These are phyloP conservation scores for Mastomys natalensis DNA, from an alignment of 2,113 vertebrate species.

Conservation along the genomic window DNA sequence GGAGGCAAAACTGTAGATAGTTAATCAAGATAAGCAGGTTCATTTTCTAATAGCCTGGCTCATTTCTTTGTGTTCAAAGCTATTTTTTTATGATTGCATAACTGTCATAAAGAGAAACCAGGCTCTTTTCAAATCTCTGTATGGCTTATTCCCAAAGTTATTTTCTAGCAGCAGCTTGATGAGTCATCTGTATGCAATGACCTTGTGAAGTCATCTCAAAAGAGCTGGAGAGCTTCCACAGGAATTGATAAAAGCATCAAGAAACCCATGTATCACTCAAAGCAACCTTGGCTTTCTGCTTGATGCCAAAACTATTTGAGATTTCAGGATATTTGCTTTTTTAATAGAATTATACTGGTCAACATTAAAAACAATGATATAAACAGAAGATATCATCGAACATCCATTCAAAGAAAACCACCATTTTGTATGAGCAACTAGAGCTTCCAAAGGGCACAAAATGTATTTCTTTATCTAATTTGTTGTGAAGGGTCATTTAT, in stretches of 20 bases:
- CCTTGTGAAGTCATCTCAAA: constrained; percentile 36
- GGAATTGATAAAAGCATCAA: constrained; percentile 62
- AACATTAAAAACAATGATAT: constrained; percentile 38
- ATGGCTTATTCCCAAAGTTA: constrained; percentile 55
- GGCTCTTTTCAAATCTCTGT: neutral
- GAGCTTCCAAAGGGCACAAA: neutral
- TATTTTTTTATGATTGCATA: constrained; percentile 39
- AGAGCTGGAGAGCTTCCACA: constrained; percentile 31
- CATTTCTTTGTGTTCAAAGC: neutral
- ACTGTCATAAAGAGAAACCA: constrained; percentile 49
- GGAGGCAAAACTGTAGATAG: neutral
- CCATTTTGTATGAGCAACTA: neutral
- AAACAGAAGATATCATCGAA: neutral
- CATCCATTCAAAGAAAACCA: neutral
- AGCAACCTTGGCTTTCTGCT: constrained; percentile 15
- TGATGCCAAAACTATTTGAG: constrained; percentile 38
- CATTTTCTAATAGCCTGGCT: neutral
- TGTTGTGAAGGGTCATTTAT: neutral
- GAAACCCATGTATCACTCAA: constrained; percentile 61
- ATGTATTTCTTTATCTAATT: constrained; percentile 20
- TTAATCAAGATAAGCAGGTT: constrained; percentile 7
- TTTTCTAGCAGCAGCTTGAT: constrained; percentile 53
- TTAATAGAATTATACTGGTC: neutral
- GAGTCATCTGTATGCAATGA: constrained; percentile 50
- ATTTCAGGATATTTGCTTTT: constrained; percentile 6